Percentiles rank a stretch among this genome's conserved stretches.
Conservation (phyloP, 2,888 invertebrate species). For the Fissipunctia ypsillon region DNA sequence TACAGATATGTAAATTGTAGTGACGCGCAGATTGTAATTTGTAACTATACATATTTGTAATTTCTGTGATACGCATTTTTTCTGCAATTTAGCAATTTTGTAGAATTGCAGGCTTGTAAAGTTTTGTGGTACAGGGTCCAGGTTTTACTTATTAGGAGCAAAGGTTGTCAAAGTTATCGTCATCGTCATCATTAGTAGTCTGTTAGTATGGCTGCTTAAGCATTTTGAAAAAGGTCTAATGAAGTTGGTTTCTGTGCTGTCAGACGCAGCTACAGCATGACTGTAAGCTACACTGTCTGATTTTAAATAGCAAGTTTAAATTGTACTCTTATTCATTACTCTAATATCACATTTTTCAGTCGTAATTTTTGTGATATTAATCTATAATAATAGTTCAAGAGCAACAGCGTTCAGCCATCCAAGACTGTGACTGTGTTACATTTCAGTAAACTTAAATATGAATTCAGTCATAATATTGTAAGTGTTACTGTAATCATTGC, state of each 20-base stretch:
- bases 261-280: neutral
- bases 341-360: neutral
- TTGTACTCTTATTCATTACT: neutral
- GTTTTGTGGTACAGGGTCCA: too few relatives aligned
- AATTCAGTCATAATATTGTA: neutral
- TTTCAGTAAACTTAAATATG: neutral
- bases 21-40: too few relatives aligned
- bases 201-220: neutral
- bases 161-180: neutral
- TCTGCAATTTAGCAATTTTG: too few relatives aligned
- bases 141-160: neutral
- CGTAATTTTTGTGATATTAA: neutral
- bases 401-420: neutral
- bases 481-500: neutral
- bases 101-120: too few relatives aligned
- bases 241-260: too few relatives aligned
- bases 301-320: neutral
- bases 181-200: neutral
- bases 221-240: neutral
- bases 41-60: too few relatives aligned
- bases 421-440: neutral
- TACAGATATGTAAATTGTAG: too few relatives aligned
- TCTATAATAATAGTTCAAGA: neutral
- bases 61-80: too few relatives aligned
- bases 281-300: neutral